Conservation (phyloP, 2,888 invertebrate genomes). For the Tenthredo scrophulariae region DNA sequence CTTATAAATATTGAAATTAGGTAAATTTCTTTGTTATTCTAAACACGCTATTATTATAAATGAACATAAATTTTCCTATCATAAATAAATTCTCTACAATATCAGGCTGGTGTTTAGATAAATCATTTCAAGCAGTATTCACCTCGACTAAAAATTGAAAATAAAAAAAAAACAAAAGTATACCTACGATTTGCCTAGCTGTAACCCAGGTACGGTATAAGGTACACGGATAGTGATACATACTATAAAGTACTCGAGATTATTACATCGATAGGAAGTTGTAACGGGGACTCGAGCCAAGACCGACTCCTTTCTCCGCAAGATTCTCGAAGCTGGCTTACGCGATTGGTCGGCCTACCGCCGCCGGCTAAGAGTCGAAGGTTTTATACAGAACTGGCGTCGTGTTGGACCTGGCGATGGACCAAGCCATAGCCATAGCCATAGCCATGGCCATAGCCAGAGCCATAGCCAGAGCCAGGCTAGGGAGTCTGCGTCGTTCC, state of each 20-base stretch:
- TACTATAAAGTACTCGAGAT: conserved; percentile 54
- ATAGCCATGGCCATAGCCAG: neutral
- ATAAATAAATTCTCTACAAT: neutral
- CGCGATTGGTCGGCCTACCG: conserved; percentile 64
- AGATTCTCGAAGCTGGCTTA: conserved; percentile 61
- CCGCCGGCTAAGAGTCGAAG: conserved; percentile 58
- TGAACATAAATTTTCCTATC: neutral
- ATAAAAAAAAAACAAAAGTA: neutral
- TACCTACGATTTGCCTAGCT: neutral
- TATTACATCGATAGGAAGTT: conserved; percentile 63
- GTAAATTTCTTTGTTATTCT: neutral
- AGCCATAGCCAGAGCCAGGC: neutral
- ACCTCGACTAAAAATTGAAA: neutral
- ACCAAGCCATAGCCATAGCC: conserved; percentile 18
- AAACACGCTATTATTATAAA: neutral
- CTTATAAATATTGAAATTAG: neutral
- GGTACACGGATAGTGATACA: conserved; percentile 5
- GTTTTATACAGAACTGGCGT: conserved; percentile 56
- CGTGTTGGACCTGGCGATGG: conserved; percentile 45
- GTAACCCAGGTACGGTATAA: neutral
- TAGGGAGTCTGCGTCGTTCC: conserved; percentile 44
- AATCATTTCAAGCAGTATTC: neutral
- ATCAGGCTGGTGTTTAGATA: neutral
- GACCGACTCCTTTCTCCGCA: conserved; percentile 70
- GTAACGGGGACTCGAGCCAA: conserved; percentile 69